A percentile compares a stretch with the other conserved stretches of the same genome.
Evolutionary conservation across 2,888 invertebrate species (phyloP).

Genomic region (Cryptus armator): DNA sequence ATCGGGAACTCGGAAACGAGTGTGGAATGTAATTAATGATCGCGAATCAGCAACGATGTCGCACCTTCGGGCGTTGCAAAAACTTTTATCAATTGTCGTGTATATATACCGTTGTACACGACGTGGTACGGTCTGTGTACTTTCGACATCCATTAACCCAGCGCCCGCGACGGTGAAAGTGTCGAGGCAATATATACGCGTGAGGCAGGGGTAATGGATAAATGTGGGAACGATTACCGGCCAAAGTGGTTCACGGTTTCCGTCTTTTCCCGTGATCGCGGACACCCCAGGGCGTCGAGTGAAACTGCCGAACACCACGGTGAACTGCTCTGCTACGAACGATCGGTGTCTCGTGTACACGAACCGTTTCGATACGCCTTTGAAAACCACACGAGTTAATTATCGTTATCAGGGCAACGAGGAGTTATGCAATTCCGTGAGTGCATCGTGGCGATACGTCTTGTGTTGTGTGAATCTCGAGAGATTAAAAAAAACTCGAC

Average conservation of each 20-base stretch:
- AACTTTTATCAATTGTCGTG: constrained; percentile 39
- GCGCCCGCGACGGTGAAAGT: constrained; percentile 62
- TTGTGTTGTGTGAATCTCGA: constrained; percentile 1
- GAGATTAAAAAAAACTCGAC: constrained; percentile 15
- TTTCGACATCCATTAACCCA: constrained; percentile 59
- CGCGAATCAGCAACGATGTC: background rate
- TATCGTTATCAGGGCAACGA: constrained; percentile 20
- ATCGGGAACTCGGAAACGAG: background rate
- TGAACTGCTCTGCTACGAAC: background rate
- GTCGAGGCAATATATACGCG: constrained; percentile 38
- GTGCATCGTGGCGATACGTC: constrained; percentile 17
- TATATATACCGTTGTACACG: background rate
- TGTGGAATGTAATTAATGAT: constrained; percentile 7
- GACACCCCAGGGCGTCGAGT: constrained; percentile 58
- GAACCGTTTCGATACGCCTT: constrained; percentile 37
- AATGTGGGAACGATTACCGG: constrained; percentile 66
- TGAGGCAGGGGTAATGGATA: constrained; percentile 61
- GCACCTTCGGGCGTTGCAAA: constrained; percentile 1
- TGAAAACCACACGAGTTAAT: constrained; percentile 43
- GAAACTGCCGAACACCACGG: constrained; percentile 33
- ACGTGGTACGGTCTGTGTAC: constrained; percentile 15
- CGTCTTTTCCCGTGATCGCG: constrained; percentile 56
- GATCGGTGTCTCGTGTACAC: constrained; percentile 36
- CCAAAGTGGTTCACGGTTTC: constrained; percentile 64
- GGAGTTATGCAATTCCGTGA: constrained; percentile 16